A percentile compares a stretch with the other conserved stretches of the same genome.
These are phyloP conservation scores for Plectropomus leopardus DNA, from an alignment of 2,113 vertebrate genomes.

Conservation along the genomic window DNA sequence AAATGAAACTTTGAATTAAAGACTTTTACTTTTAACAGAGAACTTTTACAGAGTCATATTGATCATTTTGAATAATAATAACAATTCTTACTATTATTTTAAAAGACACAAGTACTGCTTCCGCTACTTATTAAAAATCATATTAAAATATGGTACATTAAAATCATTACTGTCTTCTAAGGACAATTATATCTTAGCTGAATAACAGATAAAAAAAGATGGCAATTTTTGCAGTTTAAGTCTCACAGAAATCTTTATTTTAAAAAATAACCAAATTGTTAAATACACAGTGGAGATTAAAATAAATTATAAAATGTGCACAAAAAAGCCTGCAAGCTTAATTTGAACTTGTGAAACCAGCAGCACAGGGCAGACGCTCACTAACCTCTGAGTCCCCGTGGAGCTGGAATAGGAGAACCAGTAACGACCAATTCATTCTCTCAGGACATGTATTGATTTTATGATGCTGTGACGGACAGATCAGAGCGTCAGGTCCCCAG, in stretches of 20 bases:
- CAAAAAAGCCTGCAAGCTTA: background rate
- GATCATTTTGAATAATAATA: too few species aligned
- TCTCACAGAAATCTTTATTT: background rate
- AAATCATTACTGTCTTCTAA: background rate
- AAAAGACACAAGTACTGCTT: background rate
- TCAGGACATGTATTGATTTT: conserved; percentile 69
- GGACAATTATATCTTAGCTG: too few species aligned
- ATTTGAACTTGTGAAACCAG: background rate
- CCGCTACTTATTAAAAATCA: background rate
- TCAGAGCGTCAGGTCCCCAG: conserved; percentile 48
- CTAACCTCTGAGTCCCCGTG: background rate
- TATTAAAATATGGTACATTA: background rate
- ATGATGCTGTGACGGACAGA: conserved; percentile 66
- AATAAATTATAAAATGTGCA: background rate
- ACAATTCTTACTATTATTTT: background rate
- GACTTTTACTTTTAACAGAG: background rate
- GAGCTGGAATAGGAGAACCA: conserved; percentile 10
- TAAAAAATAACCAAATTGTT: background rate
- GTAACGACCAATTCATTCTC: conserved; percentile 37
- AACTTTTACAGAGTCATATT: background rate
- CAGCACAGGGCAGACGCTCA: background rate
- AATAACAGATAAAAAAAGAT: background rate
- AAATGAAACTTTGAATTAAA: background rate
- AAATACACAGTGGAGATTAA: background rate
- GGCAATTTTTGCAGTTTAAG: too few species aligned